Conservation (phyloP, 2,888 invertebrate genomes). For the Mimumesa dahlbomi region DNA sequence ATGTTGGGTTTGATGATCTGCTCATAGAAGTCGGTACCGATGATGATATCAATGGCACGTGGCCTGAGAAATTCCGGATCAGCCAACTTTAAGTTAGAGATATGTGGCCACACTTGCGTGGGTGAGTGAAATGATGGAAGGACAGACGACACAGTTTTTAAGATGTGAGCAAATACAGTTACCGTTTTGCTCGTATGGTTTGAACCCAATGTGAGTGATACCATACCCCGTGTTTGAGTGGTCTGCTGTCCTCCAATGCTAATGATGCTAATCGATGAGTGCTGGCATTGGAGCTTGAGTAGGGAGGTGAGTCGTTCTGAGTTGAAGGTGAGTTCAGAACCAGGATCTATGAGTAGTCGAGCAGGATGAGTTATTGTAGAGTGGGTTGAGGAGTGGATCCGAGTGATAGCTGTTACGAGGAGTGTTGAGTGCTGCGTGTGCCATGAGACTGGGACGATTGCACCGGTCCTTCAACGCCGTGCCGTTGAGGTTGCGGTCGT, state of each 20-base stretch:
- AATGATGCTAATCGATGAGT: slow-evolving; percentile 20
- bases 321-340: slow-evolving; percentile 32
- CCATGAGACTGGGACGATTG: slow-evolving; percentile 7
- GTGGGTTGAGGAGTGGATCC: background rate
- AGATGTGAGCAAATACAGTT: background rate
- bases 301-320: slow-evolving; percentile 18
- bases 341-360: slow-evolving; percentile 32
- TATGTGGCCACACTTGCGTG: background rate
- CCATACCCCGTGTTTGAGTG: background rate
- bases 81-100: background rate
- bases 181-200: background rate
- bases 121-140: background rate
- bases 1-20: background rate
- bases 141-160: background rate
- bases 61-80: background rate
- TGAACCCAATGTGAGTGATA: background rate
- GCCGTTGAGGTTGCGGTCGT: background rate
- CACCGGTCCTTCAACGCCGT: background rate
- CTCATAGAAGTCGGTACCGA: background rate
- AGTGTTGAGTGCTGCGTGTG: background rate
- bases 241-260: background rate
- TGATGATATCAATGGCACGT: background rate
- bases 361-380: background rate
- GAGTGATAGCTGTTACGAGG: slow-evolving; percentile 19
- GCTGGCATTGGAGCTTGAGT: background rate